These are phyloP conservation scores for Cinclus cinclus DNA, from an alignment of 2,113 vertebrate species.

Conservation along the genomic window DNA sequence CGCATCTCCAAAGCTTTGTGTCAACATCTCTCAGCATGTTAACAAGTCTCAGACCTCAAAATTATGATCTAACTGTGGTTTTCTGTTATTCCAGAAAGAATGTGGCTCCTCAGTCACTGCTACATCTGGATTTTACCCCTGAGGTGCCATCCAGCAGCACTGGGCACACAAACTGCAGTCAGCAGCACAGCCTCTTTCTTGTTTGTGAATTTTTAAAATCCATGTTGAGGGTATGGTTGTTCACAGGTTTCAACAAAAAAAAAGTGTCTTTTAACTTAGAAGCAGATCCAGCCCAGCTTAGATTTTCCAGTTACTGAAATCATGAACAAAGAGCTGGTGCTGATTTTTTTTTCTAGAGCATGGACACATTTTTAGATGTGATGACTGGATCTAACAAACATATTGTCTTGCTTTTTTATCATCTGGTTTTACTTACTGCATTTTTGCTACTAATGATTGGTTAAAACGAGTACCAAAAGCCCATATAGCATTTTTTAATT, in stretches of 20 bases:
- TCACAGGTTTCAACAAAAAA: background rate
- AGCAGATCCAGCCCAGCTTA: background rate
- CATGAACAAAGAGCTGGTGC: background rate
- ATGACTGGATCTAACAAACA: background rate
- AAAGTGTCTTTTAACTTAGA: background rate
- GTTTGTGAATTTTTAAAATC: background rate
- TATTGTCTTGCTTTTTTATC: background rate
- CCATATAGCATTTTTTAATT: constrained; percentile 13
- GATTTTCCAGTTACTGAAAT: background rate
- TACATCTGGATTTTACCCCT: background rate
- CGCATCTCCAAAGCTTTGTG: background rate
- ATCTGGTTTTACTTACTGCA: constrained; percentile 4
- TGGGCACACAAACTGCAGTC: background rate
- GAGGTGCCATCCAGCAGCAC: background rate
- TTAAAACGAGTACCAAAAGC: constrained; percentile 9
- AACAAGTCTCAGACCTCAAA: background rate
- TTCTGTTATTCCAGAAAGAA: background rate
- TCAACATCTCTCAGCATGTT: background rate
- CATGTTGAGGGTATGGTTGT: background rate
- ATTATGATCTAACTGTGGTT: background rate
- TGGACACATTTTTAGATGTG: background rate
- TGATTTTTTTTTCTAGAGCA: background rate
- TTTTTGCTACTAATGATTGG: constrained; percentile 12
- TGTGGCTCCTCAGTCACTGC: background rate
- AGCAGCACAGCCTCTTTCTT: background rate